Percentiles rank a stretch among this genome's conserved stretches.
These are phyloP conservation scores for Bombylius major DNA, from an alignment of 2,888 invertebrate species.

Conservation along the genomic window DNA sequence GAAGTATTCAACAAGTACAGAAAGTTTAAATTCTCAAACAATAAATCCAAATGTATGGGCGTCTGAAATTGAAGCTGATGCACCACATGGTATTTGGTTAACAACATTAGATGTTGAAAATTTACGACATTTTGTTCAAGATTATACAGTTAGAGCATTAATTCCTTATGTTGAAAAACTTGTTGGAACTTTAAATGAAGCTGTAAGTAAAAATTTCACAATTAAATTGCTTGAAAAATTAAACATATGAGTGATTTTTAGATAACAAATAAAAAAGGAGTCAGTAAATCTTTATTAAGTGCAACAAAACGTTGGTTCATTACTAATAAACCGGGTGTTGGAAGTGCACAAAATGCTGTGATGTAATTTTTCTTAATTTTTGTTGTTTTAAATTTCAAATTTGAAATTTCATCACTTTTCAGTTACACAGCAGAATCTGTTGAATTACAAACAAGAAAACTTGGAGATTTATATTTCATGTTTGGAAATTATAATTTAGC, in stretches of 20 bases:
- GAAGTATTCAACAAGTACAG: conserved; percentile 41
- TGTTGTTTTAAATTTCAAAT: neutral
- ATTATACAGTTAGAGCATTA: conserved; percentile 74
- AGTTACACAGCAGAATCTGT: conserved; percentile 74
- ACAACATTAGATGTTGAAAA: conserved; percentile 74
- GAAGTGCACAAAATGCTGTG: conserved; percentile 58
- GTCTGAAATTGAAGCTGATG: conserved; percentile 42
- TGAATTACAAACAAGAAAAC: conserved; percentile 81
- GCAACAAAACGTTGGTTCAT: conserved; percentile 95
- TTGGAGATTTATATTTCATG: conserved; percentile 93
- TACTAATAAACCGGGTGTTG: conserved; percentile 70
- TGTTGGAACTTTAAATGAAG: conserved; percentile 65
- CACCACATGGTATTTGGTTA: conserved; percentile 58
- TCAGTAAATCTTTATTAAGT: conserved; percentile 83
- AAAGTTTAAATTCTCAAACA: conserved; percentile 42
- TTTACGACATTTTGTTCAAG: conserved; percentile 70
- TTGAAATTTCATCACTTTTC: conserved; percentile 6
- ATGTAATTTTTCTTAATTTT: conserved; percentile 48
- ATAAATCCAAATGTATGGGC: conserved; percentile 46
- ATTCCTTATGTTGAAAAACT: conserved; percentile 87
- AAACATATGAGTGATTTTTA: conserved; percentile 21
- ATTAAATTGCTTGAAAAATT: neutral
- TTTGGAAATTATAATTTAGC: conserved; percentile 88
- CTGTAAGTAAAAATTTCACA: conserved; percentile 37
- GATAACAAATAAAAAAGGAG: conserved; percentile 79